Evolutionary conservation across 1,140 invertebrate genomes (phyloP).

Genomic region (Tribolium castaneum): DNA sequence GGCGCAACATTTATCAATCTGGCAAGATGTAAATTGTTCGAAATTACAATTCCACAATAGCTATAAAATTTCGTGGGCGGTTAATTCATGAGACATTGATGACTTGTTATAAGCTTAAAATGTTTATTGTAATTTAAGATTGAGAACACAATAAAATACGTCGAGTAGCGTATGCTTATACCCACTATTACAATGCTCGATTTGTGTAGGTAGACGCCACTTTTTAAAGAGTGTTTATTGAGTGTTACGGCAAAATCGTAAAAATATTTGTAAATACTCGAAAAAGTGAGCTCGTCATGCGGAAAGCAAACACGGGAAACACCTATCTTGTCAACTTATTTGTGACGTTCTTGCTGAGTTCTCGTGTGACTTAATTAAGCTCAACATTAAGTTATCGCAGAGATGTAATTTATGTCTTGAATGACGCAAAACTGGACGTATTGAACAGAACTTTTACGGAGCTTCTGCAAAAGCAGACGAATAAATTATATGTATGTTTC

Average conservation of each 20-base stretch:
- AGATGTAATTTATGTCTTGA: neutral
- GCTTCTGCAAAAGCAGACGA: neutral
- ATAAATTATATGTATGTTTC: neutral
- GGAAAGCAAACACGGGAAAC: neutral
- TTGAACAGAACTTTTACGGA: too few species aligned
- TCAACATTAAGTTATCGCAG: neutral
- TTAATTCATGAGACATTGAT: constrained; percentile 42
- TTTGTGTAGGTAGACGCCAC: neutral
- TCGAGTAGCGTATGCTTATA: neutral
- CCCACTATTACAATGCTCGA: neutral
- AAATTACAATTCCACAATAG: constrained; percentile 15
- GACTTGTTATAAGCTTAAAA: constrained; percentile 32
- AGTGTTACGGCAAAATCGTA: neutral
- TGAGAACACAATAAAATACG: constrained; percentile 19
- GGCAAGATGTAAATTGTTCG: constrained; percentile 24
- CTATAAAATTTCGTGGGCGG: constrained; percentile 38
- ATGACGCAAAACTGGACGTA: too few species aligned
- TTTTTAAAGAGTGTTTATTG: neutral
- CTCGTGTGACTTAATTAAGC: neutral
- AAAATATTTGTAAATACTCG: neutral
- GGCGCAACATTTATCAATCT: constrained; percentile 28
- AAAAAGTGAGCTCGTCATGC: neutral
- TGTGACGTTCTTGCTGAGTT: neutral
- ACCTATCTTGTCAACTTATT: neutral
- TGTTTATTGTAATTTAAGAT: constrained; percentile 39